Base-by-base conservation (phyloP, 2,113 vertebrate genomes). In the Pogona vitticeps region DNA sequence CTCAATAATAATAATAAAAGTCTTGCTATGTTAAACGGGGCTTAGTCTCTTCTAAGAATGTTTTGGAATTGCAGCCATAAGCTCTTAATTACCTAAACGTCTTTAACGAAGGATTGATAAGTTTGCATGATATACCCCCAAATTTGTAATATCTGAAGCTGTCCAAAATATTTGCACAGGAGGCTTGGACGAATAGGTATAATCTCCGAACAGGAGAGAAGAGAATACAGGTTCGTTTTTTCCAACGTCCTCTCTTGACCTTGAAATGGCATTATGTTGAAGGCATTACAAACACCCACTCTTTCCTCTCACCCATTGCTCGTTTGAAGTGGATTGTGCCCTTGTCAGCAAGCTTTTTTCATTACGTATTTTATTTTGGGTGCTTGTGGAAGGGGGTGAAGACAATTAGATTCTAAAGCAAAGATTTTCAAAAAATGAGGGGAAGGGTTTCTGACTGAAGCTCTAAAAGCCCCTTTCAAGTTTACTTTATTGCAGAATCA, bases 231-330 rank as follows among this genome's bases (percentile, higher is more conserved):
- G 26, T 59, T 23, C 9, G 2, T 52, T 82, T 70, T 78, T 21
- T 1, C 2, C 5, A 56, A 58, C 7, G 28, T 80, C 36, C 36
- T 63, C 38, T 15, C 31, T 31, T 86, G 85, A 81, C 85, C 78
- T 86, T 86, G 68, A 86, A 86, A 52, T 65, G 36, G 70, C 38
- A 36, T 28, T 61, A 63, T 28, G 70, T 52, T n/a, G 28, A 21
- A 59, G 67, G 21, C 1, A 40, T 26, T 38, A 21, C 65, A 72
- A 86, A 79, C 3, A 71, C 21, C 14, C 28, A 15, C 10, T 14
- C 26, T 31, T 61, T 26, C 52, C 28, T 61, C 18, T 21, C 20
- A 3, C 18, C 38, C 40, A 5, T 23, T 80, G 84, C 67, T 86
- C 26, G 72, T 72, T 61, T 80, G 28, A 33, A 71, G 63, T 21